These are phyloP conservation scores for Allophyes oxyacanthae DNA, from an alignment of 2,888 invertebrate species.

Conservation along the genomic window DNA sequence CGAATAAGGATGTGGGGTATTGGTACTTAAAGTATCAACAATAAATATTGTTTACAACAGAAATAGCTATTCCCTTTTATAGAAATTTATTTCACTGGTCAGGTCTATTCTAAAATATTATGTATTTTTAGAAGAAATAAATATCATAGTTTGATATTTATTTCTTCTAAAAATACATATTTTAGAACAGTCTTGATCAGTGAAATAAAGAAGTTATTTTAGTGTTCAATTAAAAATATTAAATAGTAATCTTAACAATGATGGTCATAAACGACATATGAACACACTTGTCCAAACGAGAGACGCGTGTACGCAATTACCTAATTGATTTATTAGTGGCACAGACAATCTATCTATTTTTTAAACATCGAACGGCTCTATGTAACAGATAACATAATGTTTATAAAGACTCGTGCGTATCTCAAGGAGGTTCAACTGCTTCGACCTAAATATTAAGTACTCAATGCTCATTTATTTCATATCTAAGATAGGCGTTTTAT, in stretches of 20 bases:
- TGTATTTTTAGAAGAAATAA: too few species aligned
- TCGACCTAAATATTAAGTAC: conserved; percentile 74
- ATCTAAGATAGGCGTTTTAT: conserved; percentile 65
- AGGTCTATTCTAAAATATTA: too few species aligned
- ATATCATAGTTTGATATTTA: too few species aligned
- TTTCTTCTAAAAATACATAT: too few species aligned
- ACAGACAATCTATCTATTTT: conserved; percentile 41
- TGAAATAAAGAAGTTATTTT: too few species aligned
- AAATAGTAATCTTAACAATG: conserved; percentile 28
- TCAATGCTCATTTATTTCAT: conserved; percentile 70
- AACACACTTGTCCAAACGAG: conserved; percentile 26
- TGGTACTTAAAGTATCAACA: too few species aligned
- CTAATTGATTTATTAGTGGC: conserved; percentile 51
- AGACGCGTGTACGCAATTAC: conserved; percentile 45
- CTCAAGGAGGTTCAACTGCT: conserved; percentile 77
- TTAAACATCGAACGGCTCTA: conserved; percentile 31
- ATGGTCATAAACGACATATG: conserved; percentile 11
- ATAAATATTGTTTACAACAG: too few species aligned
- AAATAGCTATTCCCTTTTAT: too few species aligned
- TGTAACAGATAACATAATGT: conserved; percentile 58
- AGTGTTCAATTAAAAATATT: conserved; percentile 14
- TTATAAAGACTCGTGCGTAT: conserved; percentile 64
- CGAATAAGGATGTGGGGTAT: too few species aligned
- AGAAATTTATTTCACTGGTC: too few species aligned
- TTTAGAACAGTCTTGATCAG: too few species aligned